phyloP scores from a whole-genome alignment of 2,113 vertebrate species.

The Origma solitaria region DNA sequence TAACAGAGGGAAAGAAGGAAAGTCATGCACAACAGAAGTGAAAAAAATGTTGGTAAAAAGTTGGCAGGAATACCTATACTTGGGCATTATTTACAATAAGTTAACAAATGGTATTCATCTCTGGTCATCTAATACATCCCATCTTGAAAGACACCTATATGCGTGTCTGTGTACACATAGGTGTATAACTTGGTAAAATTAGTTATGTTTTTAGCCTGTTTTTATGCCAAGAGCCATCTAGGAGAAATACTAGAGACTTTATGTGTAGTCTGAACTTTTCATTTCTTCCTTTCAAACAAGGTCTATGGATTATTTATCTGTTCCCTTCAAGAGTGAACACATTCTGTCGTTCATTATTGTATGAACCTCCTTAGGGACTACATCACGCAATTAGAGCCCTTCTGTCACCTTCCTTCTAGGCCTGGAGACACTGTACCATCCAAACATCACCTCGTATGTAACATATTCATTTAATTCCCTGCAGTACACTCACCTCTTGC shows the following conservation, averaged over 20 bases:
- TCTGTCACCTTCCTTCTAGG: not conserved
- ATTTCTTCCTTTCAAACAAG: not conserved
- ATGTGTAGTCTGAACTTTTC: not conserved
- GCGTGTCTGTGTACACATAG: fast-evolving
- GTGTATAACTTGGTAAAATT: not conserved
- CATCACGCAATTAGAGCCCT: not conserved
- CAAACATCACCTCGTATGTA: not conserved
- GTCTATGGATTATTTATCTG: not conserved
- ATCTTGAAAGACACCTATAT: not conserved
- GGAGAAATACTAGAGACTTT: not conserved
- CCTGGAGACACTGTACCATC: not conserved
- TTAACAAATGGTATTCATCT: not conserved
- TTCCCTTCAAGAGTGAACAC: not conserved
- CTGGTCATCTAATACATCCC: not conserved
- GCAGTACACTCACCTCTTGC: not conserved
- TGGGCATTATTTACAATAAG: not conserved
- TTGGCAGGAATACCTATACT: not conserved
- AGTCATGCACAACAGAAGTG: not conserved
- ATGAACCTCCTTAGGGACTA: not conserved
- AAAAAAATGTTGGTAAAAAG: not conserved
- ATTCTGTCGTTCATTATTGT: not conserved
- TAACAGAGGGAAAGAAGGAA: not conserved
- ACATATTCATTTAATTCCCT: not conserved
- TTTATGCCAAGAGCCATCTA: not conserved
- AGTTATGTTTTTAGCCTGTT: not conserved